Base-by-base conservation (phyloP, 2,888 invertebrate species). In the Taenaris catops region DNA sequence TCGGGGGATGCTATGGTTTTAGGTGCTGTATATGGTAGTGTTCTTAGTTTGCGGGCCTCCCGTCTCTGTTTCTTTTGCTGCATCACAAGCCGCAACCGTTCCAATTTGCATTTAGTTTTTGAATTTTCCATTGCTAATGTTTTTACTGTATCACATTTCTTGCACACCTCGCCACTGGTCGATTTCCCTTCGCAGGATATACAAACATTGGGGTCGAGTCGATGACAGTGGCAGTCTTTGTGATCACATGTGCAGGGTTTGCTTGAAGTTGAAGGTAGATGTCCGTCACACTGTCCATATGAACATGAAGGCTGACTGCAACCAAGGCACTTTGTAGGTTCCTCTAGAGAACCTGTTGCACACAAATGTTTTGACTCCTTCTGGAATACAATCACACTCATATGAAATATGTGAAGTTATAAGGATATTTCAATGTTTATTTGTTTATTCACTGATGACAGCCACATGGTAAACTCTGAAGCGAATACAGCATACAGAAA, bases 1-100 rank as follows among this genome's bases (percentile, higher is more conserved):
- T 97, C 98, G 91, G 94, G 94, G 58, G 95, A 94, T 50, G 89
- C 94, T 65, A 92, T 95, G 60, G 96, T 94, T 89, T 97, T 96
- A 8, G 75, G 65, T 12, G 68, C 62, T 7, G 68, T 51, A 46
- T 94, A 94, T 4, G 94, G 94, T 27, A 90, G 71, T 1, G 89
- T 88, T 62, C 92, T 91, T 41, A 92, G 76, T 65, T 92, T 92
- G 35, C 94, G 89, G 23, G 93, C 94, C 57, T 95, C 93, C 32
- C 96, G 91, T 41, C 95, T 89, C 47, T 95, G 93, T 46, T 96
- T 92, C 56, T 95, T 91, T 70, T 97, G 95, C 54, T 96, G 96
- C 95, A 97, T 94, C 38, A 96, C 95, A 49, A 95, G 89, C 49
- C 96, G 92, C 33, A 97, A 84, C 48, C 95, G 94, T 61, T 96